These are phyloP conservation scores for Halocynthia aurantium DNA, from an alignment of 23 tunicate genomes.

Conservation along the genomic window DNA sequence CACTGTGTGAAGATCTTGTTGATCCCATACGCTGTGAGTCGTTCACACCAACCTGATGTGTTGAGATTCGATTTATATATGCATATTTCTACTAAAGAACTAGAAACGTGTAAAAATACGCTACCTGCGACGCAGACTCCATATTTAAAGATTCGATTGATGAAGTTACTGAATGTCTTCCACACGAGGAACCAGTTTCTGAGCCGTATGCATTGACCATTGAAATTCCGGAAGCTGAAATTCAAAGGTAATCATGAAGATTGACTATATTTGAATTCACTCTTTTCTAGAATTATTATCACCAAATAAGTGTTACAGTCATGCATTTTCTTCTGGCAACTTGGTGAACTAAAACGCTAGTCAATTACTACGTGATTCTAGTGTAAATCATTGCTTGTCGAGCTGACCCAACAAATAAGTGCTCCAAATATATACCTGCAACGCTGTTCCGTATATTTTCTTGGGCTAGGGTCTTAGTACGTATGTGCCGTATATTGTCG, in stretches of 20 bases:
- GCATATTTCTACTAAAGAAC: not conserved
- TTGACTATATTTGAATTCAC: not conserved
- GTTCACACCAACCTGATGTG: constrained; percentile 15
- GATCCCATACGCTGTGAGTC: not conserved
- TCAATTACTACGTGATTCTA: no score
- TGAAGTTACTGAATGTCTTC: constrained; percentile 24
- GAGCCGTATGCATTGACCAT: constrained; percentile 81
- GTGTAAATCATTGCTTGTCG: no score
- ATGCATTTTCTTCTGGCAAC: no score
- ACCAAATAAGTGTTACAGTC: no score
- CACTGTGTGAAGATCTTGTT: not conserved
- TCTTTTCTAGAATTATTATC: no score
- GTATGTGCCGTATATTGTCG: constrained; percentile 25
- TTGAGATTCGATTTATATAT: not conserved
- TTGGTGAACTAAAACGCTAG: no score
- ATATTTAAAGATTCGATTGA: constrained; percentile 70
- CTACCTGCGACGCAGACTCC: constrained; percentile 87
- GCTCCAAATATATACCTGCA: constrained; percentile 16
- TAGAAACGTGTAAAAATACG: not conserved
- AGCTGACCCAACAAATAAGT: no score
- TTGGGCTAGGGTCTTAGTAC: not conserved
- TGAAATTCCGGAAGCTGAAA: constrained; percentile 62
- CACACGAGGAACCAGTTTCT: constrained; percentile 22
- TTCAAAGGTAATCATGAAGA: not conserved
- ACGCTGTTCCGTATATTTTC: constrained; percentile 52